Conservation (phyloP, 2,888 invertebrate genomes). For the Pseudoips prasinana region DNA sequence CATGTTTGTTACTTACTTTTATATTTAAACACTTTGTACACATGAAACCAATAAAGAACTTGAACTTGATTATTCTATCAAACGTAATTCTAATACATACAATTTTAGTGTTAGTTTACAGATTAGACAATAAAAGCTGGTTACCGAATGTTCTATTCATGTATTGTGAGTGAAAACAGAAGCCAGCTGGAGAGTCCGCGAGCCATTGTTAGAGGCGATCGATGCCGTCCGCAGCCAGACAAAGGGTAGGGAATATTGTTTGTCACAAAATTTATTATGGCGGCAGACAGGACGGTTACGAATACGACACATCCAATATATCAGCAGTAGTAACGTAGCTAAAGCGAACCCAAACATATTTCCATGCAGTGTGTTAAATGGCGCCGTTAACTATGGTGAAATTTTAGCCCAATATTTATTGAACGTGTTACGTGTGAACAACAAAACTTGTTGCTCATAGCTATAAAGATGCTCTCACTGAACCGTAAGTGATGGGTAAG, state of each 20-base stretch:
- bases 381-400: too few relatives aligned
- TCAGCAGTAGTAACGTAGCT: constrained; percentile 40
- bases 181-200: constrained; percentile 34
- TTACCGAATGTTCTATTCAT: constrained; percentile 9
- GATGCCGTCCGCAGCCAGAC: constrained; percentile 63
- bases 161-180: constrained; percentile 35
- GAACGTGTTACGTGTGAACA: too few relatives aligned
- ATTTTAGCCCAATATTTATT: too few relatives aligned
- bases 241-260: constrained; percentile 76
- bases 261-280: constrained; percentile 78
- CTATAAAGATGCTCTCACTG: too few relatives aligned
- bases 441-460: too few relatives aligned
- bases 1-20: too few relatives aligned
- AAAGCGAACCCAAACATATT: constrained; percentile 57
- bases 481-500: too few relatives aligned
- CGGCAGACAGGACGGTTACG: constrained; percentile 46
- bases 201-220: constrained; percentile 57
- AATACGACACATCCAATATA: constrained; percentile 61
- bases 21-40: too few relatives aligned
- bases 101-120: too few relatives aligned
- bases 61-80: too few relatives aligned
- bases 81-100: too few relatives aligned
- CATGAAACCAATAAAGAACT: too few relatives aligned
- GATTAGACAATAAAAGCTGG: constrained; percentile 20
- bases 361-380: constrained; percentile 41